Conservation (phyloP, 2,797 vertebrate species). For the Lacerta bilineata region DNA sequence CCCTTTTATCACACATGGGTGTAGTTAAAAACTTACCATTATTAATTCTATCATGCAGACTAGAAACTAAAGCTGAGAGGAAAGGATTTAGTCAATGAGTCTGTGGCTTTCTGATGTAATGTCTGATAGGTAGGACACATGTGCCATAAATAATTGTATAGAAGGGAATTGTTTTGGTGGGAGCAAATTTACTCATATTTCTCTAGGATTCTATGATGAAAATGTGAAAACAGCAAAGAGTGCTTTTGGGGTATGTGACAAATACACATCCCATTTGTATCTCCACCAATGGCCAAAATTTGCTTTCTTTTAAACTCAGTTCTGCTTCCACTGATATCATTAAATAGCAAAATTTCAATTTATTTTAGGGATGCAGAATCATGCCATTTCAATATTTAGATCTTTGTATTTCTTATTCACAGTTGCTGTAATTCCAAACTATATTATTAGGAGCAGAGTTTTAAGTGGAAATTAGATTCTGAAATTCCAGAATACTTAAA, state of each 20-base stretch:
- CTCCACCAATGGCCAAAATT: neutral
- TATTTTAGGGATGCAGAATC: neutral
- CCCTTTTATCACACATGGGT: no score
- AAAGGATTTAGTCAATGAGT: neutral
- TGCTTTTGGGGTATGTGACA: neutral
- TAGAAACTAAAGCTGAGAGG: neutral
- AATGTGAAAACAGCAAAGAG: neutral
- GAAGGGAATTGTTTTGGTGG: no score
- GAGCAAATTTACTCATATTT: no score
- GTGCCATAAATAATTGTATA: neutral
- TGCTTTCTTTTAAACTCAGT: neutral
- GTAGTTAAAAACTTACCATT: no score
- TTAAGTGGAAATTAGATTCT: neutral
- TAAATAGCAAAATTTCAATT: neutral
- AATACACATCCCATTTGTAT: neutral
- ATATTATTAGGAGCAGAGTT: constrained; percentile 4
- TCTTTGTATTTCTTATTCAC: neutral
- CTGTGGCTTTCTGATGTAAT: neutral
- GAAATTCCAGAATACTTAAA: neutral
- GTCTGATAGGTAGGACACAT: neutral
- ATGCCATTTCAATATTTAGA: neutral
- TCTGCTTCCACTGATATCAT: neutral
- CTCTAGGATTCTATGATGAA: neutral
- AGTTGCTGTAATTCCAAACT: neutral
- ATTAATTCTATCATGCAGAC: no score